Conservation (phyloP, 2,797 vertebrate genomes). For the Synanceia verrucosa region DNA sequence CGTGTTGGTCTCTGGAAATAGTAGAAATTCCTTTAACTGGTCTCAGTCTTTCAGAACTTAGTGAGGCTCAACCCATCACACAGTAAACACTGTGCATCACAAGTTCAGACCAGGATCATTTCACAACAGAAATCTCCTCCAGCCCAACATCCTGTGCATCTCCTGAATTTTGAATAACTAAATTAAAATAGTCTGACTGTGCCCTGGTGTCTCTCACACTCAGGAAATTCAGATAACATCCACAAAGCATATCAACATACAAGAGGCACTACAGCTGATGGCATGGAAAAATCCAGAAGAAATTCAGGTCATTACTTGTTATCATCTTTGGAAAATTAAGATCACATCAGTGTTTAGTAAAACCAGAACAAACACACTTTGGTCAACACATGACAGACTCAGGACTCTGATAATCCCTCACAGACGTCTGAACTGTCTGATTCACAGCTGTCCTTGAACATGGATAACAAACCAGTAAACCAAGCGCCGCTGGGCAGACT, state of each 20-base stretch:
- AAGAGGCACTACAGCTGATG: background rate
- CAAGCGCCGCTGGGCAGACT: background rate
- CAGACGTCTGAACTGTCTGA: background rate
- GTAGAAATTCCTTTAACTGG: background rate
- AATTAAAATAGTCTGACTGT: constrained; percentile 5
- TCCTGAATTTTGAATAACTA: constrained; percentile 6
- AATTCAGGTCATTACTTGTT: too few relatives aligned
- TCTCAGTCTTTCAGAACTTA: background rate
- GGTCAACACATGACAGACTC: constrained; percentile 4
- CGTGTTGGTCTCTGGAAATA: background rate
- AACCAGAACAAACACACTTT: constrained; percentile 20
- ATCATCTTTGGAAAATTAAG: background rate
- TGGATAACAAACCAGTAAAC: constrained; percentile 23
- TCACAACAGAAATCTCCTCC: constrained; percentile 58
- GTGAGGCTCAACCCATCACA: background rate
- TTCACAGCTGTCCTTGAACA: constrained; percentile 33
- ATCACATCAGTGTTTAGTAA: background rate
- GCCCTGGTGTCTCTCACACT: background rate
- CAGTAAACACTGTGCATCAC: constrained; percentile 38
- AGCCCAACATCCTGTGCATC: constrained; percentile 52
- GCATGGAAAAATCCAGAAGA: constrained; percentile 25
- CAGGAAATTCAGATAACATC: constrained; percentile 1
- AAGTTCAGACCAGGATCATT: constrained; percentile 34
- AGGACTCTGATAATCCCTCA: background rate
- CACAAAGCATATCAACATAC: background rate